Base-by-base conservation (phyloP, 2,797 vertebrate genomes). In the Molothrus aeneus region DNA sequence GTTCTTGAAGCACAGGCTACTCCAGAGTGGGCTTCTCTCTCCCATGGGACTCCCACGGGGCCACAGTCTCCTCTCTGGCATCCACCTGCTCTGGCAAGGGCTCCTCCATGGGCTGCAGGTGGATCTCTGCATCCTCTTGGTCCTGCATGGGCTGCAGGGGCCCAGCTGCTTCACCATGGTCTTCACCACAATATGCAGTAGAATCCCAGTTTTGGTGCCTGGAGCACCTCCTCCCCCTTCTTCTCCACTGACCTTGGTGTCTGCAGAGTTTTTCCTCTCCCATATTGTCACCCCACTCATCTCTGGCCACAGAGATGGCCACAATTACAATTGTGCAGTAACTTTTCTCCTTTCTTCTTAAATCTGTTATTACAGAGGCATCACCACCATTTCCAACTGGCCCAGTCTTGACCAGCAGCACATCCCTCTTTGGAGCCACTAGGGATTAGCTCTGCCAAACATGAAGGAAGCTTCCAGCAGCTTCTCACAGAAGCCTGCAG, bases 41-140 rank as follows among this genome's bases (percentile, higher is more conserved):
- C 50, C 50, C 29, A 29, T 1, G 4, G 42, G 13, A 2, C 17
- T 53, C 38, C n/a, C 47, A 61, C 1, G 0, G 26, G 32, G 17
- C 70, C 47, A 61, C 21, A 81, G 32, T 28, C 21, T 53, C 56
- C 17, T 53, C 21, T 82, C 32, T 17, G 28, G n/a, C 47, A 61
- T 45, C 28, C 28, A 61, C 13, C 57, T 53, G 32, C 57, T 63
- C 48, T 32, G 48, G 26, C 47, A 43, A 7, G 45, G 36, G 38
- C 4, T 45, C 32, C 26, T 53, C 21, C 38, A 53, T 6, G 17
- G 80, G 15, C 47, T 70, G 7, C 21, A 24, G 10, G 7, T 70
- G 26, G 45, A 34, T 70, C 26, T 31, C 17, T 36, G 13, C 20
- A 81, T 20, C 17, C 16, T 20, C 13, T 17, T 51, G 38, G 26